Evolutionary conservation across 1,140 invertebrate genomes (phyloP).

Genomic region (Trachymyrmex cornetzi): DNA sequence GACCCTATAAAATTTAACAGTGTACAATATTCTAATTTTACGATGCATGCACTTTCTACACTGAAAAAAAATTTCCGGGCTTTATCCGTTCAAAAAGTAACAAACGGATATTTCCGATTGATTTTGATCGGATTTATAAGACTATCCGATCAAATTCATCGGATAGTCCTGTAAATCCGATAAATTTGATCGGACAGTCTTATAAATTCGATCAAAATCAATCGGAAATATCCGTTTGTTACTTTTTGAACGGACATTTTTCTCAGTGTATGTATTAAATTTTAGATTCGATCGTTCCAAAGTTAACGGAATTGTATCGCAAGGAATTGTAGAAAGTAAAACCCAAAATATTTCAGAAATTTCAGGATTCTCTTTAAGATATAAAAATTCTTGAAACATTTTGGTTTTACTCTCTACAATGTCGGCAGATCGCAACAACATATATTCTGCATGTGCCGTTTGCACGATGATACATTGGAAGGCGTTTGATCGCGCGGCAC

Average conservation of each 20-base stretch:
- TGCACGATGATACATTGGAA: neutral
- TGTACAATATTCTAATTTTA: slow-evolving; percentile 1
- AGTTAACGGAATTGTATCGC: neutral
- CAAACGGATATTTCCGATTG: too few species aligned
- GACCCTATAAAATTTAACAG: too few species aligned
- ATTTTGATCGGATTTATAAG: too few species aligned
- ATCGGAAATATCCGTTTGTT: too few species aligned
- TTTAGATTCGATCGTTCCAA: neutral
- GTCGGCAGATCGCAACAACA: neutral
- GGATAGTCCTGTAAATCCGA: too few species aligned
- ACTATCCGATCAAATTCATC: too few species aligned
- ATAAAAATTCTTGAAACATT: neutral
- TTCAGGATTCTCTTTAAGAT: neutral
- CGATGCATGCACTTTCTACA: too few species aligned
- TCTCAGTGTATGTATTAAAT: neutral
- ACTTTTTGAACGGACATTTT: too few species aligned
- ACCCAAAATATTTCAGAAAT: neutral
- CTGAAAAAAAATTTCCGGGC: too few species aligned
- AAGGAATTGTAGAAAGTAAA: neutral
- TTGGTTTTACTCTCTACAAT: neutral
- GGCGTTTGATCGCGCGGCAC: neutral
- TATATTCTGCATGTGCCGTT: neutral
- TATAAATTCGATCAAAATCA: too few species aligned
- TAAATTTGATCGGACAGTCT: too few species aligned
- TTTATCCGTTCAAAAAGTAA: too few species aligned